Base-by-base conservation (phyloP, 2,113 vertebrate genomes). In the Campylorhamphus procurvoides region DNA sequence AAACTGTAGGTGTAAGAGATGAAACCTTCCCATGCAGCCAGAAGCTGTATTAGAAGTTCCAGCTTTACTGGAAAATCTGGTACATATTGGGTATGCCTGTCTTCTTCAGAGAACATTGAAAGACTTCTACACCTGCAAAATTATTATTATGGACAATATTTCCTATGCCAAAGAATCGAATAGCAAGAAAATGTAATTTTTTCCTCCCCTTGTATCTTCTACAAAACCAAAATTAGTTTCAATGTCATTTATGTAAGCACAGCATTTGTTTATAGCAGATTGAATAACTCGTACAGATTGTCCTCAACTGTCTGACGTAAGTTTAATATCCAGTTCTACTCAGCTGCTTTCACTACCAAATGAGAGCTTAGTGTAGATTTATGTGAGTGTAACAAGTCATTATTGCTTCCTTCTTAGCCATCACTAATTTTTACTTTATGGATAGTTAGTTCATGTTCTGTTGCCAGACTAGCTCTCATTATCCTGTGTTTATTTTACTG, bases 401-500 rank as follows among this genome's bases (percentile, higher is more conserved):
- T 83, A 81, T 53, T 86, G 22, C 44, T 80, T 90, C 37, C 37
- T 88, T 74, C 47, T 81, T 58, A 77, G 23, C 37, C 22, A 58
- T 80, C 55, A 69, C 63, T 90, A 37, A 73, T 56, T 75, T 76
- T 66, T 62, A 35, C 22, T 60, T 72, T 68, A 86, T 60, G 31
- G 27, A 42, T 64, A 86, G 46, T 73, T 37, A 76, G 44, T 56
- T 92, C 31, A 56, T 66, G 14, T 56, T 68, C 46, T 89, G 24
- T 74, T 46, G 66, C 71, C 8, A 44, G 31, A 88, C 64, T 24
- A 91, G 29, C 39, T 75, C 64, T 89, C 47, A 82, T 74, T 87
- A 93, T 62, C 42, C 29, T 67, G 29, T 66, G 52, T 82, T 93
- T 89, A 46, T 94, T 94, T 92, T 87, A 87, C 18, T 67, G n/a